phyloP scores from a whole-genome alignment of 2,797 vertebrate species.

The Emys orbicularis region DNA sequence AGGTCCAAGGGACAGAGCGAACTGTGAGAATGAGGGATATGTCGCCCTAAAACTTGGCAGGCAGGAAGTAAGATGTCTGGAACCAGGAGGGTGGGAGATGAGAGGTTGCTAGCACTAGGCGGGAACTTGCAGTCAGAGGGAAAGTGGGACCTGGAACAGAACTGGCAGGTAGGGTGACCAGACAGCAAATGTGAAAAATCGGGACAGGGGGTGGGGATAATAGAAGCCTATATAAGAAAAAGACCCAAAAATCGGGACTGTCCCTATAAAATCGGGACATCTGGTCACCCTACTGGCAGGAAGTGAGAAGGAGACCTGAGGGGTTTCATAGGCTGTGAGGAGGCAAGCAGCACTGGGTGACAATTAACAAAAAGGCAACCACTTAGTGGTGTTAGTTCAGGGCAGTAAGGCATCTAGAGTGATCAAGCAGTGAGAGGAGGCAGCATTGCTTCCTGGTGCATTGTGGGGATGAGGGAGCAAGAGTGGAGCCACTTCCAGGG shows the following conservation, averaged over 20 bases:
- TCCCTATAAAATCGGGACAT: too few relatives aligned
- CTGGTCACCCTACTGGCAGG: too few relatives aligned
- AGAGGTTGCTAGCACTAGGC: neutral
- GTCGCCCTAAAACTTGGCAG: neutral
- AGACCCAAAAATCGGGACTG: too few relatives aligned
- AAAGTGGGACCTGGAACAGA: neutral
- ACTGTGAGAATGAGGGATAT: neutral
- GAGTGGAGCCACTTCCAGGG: neutral
- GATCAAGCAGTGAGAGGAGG: fast-evolving
- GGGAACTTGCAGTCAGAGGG: neutral
- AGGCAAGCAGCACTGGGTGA: too few relatives aligned
- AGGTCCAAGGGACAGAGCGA: fast-evolving
- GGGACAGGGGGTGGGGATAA: too few relatives aligned
- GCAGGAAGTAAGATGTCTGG: neutral
- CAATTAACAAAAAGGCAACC: neutral
- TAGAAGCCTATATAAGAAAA: too few relatives aligned
- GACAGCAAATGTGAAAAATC: too few relatives aligned
- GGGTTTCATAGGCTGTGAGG: neutral
- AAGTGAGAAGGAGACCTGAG: neutral
- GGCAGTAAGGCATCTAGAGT: neutral
- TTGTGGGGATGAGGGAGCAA: fast-evolving
- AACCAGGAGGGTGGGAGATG: neutral
- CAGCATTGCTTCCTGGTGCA: fast-evolving
- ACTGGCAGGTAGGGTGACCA: too few relatives aligned
- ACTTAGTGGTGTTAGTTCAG: neutral